Evolutionary conservation across 2,113 vertebrate species (phyloP).

Genomic region (Sceloporus undulatus): DNA sequence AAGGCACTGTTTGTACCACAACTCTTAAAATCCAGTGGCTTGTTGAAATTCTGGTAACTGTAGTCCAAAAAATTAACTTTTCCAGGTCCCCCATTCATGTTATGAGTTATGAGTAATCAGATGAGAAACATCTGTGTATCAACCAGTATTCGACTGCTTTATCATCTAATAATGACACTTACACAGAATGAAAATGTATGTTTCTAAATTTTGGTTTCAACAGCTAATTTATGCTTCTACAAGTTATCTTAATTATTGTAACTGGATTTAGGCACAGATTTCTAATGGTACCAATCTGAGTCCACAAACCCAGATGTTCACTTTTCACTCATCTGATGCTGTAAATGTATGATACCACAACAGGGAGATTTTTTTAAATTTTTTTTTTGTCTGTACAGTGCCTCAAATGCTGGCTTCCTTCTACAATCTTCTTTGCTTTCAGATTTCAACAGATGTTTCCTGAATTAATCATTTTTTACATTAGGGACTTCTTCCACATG

Average conservation of each 20-base stretch:
- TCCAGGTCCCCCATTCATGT: no score
- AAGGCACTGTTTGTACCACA: no score
- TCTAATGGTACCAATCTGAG: not conserved
- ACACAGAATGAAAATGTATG: not conserved
- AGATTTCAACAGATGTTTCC: constrained; percentile 24
- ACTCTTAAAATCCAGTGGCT: no score
- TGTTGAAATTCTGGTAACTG: no score
- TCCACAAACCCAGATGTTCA: not conserved
- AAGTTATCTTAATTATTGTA: not conserved
- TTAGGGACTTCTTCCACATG: constrained; percentile 9
- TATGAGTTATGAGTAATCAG: no score
- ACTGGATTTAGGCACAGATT: not conserved
- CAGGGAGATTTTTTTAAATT: not conserved
- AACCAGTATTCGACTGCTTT: not conserved
- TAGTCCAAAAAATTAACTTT: no score
- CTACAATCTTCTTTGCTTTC: constrained; percentile 28
- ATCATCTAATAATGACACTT: not conserved
- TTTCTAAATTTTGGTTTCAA: not conserved
- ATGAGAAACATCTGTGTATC: no score
- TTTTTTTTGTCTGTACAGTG: not conserved
- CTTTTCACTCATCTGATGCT: not conserved
- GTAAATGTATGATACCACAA: not conserved
- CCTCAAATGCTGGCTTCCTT: constrained; percentile 9
- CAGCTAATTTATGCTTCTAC: not conserved
- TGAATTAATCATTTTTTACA: constrained; percentile 31